Percentiles rank a stretch among this genome's conserved stretches.
These are phyloP conservation scores for Pyrocephalus nanus DNA, from an alignment of 2,797 vertebrate genomes.

Conservation along the genomic window DNA sequence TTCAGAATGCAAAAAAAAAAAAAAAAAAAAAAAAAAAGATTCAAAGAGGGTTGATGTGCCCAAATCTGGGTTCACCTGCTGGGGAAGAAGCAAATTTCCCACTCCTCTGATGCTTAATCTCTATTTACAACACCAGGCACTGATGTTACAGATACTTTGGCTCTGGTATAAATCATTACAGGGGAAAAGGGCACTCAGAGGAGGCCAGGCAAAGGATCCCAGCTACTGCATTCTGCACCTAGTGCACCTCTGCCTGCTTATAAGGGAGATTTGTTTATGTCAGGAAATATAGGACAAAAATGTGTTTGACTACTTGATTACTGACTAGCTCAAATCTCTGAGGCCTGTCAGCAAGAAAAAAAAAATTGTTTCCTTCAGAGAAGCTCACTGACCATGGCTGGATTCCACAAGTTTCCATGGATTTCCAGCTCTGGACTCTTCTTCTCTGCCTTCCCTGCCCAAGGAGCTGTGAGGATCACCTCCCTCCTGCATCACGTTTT, in stretches of 20 bases:
- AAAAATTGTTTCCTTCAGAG: not conserved
- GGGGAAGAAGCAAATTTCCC: not conserved
- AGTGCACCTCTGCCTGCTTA: rapidly evolving
- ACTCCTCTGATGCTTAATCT: not conserved
- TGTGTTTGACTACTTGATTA: not conserved
- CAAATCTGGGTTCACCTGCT: not conserved
- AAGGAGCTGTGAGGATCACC: not conserved
- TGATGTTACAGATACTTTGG: not conserved
- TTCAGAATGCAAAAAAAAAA: not conserved
- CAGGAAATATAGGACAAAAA: not conserved
- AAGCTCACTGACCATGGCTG: not conserved
- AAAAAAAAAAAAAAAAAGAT: rapidly evolving
- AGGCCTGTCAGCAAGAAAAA: not conserved
- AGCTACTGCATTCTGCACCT: not conserved
- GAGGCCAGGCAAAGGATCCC: not conserved
- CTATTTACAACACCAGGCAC: not conserved
- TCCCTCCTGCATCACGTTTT: not conserved
- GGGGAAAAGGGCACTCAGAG: not conserved
- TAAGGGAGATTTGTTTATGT: not conserved
- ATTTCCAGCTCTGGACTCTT: not conserved
- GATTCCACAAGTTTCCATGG: not conserved
- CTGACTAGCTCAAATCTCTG: not conserved
- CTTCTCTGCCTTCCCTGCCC: not conserved
- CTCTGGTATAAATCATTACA: not conserved
- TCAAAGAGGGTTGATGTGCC: not conserved